Evolutionary conservation across 2,888 invertebrate species (phyloP).

Genomic region (Cheilosia vulpina): DNA sequence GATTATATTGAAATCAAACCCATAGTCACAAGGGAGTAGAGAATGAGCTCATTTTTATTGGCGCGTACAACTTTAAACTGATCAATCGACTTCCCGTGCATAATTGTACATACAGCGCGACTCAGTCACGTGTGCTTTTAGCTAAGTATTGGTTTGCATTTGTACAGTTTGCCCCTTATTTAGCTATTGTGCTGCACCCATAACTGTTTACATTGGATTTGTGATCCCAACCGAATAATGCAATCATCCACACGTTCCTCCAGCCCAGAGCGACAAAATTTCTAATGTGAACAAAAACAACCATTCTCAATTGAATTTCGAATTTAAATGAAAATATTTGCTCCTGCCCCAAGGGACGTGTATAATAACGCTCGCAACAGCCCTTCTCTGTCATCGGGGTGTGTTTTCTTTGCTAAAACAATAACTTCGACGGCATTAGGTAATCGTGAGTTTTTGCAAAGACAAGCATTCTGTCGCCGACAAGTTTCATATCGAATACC

Average conservation of each 20-base stretch:
- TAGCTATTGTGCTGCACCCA: too few species aligned
- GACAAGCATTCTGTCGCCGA: conserved; percentile 27
- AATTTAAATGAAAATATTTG: conserved; percentile 56
- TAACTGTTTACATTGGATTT: not conserved
- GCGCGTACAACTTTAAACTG: too few species aligned
- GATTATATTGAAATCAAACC: too few species aligned
- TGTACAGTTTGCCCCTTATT: too few species aligned
- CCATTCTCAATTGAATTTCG: conserved; percentile 40
- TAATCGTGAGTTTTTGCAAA: conserved; percentile 24
- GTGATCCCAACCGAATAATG: conserved; percentile 10
- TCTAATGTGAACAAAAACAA: conserved; percentile 32
- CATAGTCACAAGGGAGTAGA: too few species aligned
- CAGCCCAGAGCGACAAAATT: conserved; percentile 30
- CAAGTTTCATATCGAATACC: conserved; percentile 23
- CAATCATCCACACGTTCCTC: not conserved
- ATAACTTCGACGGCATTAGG: conserved; percentile 10
- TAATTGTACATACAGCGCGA: too few species aligned
- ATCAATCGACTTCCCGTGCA: too few species aligned
- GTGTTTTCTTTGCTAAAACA: conserved; percentile 34
- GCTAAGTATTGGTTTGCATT: too few species aligned
- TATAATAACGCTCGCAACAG: conserved; percentile 3
- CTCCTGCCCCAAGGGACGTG: conserved; percentile 27
- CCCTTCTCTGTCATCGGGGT: conserved; percentile 22
- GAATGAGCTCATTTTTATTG: too few species aligned
- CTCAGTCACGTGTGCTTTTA: too few species aligned